phyloP scores from a whole-genome alignment of 2,888 invertebrate genomes.

The Pterostichus niger region DNA sequence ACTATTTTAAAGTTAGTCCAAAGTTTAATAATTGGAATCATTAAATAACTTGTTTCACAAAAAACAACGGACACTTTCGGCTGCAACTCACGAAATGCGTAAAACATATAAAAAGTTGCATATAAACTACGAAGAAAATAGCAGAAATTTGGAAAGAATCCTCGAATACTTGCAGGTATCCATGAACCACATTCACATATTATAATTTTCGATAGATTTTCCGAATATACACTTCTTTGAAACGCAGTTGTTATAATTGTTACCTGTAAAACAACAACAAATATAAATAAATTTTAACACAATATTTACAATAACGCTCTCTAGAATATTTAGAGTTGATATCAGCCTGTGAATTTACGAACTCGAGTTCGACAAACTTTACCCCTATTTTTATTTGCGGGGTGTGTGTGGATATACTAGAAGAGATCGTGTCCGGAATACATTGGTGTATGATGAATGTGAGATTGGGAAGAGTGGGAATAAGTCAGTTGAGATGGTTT shows the following conservation, averaged over 20 bases:
- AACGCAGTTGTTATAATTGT: slow-evolving; percentile 43
- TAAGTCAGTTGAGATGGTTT: no score
- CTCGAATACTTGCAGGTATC: slow-evolving; percentile 20
- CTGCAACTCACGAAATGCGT: background rate
- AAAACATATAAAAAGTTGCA: slow-evolving; percentile 6
- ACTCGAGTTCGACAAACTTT: no score
- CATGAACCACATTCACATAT: background rate
- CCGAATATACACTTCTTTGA: background rate
- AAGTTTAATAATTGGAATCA: slow-evolving; percentile 29
- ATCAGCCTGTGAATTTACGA: no score
- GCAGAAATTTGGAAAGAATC: background rate
- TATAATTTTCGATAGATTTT: slow-evolving; percentile 23
- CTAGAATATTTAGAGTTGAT: no score
- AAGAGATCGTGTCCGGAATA: no score
- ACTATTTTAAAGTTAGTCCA: slow-evolving; percentile 4
- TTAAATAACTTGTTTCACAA: slow-evolving; percentile 32
- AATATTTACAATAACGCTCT: no score
- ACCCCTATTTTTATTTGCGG: no score
- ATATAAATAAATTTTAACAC: no score
- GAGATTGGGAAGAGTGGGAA: no score
- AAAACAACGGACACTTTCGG: slow-evolving; percentile 27
- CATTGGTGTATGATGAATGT: no score
- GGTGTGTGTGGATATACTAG: no score
- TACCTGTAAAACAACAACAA: background rate
- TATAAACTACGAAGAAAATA: slow-evolving; percentile 41